Evolutionary conservation across 1,140 invertebrate species (phyloP).

Genomic region (Macrostomum lignano): DNA sequence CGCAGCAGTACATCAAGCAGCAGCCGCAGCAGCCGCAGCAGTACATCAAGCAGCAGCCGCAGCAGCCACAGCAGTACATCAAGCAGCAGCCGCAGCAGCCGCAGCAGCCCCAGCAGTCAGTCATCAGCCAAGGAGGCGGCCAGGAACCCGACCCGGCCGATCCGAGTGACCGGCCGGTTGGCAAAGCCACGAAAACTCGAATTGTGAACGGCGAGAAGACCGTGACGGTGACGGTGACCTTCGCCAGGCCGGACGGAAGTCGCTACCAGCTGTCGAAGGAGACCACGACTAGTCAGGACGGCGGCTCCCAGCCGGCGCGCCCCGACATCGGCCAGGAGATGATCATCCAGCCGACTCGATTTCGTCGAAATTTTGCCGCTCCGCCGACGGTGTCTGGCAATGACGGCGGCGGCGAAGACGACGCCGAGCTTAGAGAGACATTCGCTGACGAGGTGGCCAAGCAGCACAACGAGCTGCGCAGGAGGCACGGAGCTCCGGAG

Average conservation of each 20-base stretch:
- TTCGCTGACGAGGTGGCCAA: conserved; percentile 30
- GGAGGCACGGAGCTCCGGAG: conserved; percentile 37
- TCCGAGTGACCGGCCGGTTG: conserved; percentile 14
- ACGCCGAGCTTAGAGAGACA: conserved; percentile 6
- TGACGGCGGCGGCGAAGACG: too few relatives aligned
- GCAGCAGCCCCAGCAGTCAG: background rate
- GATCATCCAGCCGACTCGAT: conserved; percentile 1
- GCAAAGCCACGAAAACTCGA: background rate
- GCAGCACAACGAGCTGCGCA: conserved; percentile 43
- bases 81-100: background rate
- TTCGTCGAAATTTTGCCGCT: background rate
- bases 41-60: background rate
- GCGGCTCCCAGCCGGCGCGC: conserved; percentile 5
- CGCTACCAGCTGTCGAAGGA: conserved; percentile 14
- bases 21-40: background rate
- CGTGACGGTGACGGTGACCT: background rate
- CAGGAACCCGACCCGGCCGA: conserved; percentile 34
- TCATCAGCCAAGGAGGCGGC: background rate
- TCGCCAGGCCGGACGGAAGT: background rate
- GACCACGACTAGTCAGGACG: conserved; percentile 30
- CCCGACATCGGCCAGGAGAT: conserved; percentile 3
- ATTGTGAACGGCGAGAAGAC: background rate
- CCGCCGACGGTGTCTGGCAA: too few relatives aligned
- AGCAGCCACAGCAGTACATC: background rate
- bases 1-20: background rate